Base-by-base conservation (phyloP, 2,888 invertebrate species). In the Auanema freiburgensis region DNA sequence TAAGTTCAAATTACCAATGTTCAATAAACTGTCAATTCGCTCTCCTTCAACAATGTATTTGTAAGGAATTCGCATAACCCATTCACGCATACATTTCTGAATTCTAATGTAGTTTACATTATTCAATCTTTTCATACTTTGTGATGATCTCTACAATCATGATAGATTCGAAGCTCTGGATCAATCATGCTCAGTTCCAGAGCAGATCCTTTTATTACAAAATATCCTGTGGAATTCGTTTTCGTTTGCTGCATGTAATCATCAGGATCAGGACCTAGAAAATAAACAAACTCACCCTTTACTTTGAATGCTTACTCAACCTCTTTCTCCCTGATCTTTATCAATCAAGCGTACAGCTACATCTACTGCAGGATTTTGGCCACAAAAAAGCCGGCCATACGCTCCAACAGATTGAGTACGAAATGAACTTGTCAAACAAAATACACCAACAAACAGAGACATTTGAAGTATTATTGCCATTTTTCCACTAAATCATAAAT, bases 101-200 rank as follows among this genome's bases (percentile, higher is more conserved):
- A 40, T 8, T 42, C 18, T 14, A 24, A 52, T 11, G 12, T 4
- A 25, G 14, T 10, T 53, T 43, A 40, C n/a, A 6, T 51, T 41
- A n/a, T 41, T 54, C 21, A 53, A 43, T 55, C 16, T 18, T 42
- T 16, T 21, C 68, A 57, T 25, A 81, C 81, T 62, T 60, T 75
- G 54, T 74, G 69, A 53, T 75, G 71, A 57, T 80, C 76, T 64
- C 76, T 76, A 64, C 83, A 83, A 60, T 76, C 69, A 61, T 81
- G 81, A 63, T 79, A 81, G 54, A 83, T 81, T 50, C 79, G 66
- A 40, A 83, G 46, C 44, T 78, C 74, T 10, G 83, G 81, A 51
- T 83, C 83, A 57, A 83, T 83, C 53, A 72, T 72, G n/a, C 80
- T 78, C 50, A 79, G 41, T 54, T 83, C 83, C 65, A 72, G 72